Conservation (phyloP, 2,888 invertebrate species). For the Pyrocoelia pectoralis region DNA sequence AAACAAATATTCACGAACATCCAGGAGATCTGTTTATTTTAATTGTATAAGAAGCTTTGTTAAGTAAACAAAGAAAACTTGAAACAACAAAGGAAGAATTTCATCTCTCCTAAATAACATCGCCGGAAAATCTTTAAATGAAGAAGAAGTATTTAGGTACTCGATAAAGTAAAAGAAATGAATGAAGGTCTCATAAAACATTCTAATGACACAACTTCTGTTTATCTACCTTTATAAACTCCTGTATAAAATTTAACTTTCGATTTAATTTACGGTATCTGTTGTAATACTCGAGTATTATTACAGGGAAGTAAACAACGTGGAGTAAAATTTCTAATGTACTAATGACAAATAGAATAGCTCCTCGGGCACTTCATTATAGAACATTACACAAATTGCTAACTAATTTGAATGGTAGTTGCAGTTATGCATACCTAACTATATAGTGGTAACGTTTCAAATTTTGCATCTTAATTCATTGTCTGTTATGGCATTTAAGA, state of each 20-base stretch:
- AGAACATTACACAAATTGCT: neutral
- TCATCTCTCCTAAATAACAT: too few species aligned
- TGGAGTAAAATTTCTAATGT: constrained; percentile 4
- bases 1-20: neutral
- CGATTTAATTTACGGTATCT: constrained; percentile 3
- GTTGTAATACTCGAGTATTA: neutral
- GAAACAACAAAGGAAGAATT: too few species aligned
- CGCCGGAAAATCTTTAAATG: too few species aligned
- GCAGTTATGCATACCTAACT: constrained; percentile 6
- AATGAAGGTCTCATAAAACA: neutral
- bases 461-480: too few species aligned
- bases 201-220: neutral
- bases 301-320: neutral
- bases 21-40: neutral
- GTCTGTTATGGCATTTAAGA: too few species aligned
- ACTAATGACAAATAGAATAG: neutral
- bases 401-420: constrained; percentile 5
- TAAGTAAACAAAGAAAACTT: neutral
- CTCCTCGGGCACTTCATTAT: neutral
- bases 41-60: neutral
- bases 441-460: neutral
- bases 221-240: neutral
- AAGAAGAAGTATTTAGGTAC: neutral
- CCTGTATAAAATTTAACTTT: neutral
- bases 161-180: neutral